Percentiles rank a stretch among this genome's conserved stretches.
phyloP scores from a whole-genome alignment of 2,113 vertebrate species.

The Callipepla squamata region DNA sequence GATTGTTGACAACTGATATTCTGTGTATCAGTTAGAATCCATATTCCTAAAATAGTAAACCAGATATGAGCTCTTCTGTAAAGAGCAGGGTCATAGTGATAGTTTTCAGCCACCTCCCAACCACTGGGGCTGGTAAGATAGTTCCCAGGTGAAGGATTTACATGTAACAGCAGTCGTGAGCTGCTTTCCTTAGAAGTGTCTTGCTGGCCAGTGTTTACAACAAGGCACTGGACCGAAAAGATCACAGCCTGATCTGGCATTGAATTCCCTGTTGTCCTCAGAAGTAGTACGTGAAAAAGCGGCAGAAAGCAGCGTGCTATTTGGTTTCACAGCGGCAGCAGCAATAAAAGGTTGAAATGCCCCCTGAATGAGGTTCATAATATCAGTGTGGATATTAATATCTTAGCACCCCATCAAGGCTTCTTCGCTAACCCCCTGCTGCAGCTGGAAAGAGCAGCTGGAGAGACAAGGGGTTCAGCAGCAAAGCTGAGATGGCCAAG shows the following conservation, averaged over 20 bases:
- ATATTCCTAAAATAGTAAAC: background rate
- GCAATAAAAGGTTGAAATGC: conserved; percentile 38
- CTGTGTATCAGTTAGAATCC: background rate
- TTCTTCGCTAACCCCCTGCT: conserved; percentile 10
- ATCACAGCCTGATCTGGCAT: background rate
- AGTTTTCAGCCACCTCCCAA: background rate
- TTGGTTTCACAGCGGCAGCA: conserved; percentile 39
- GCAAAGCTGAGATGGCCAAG: background rate
- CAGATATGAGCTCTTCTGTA: background rate
- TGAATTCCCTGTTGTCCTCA: background rate
- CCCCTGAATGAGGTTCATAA: conserved; percentile 12
- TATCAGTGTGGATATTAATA: conserved; percentile 4
- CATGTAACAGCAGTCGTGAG: background rate
- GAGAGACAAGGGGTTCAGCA: fast-evolving
- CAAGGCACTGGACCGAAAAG: background rate
- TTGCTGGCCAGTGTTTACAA: background rate
- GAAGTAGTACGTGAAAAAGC: background rate
- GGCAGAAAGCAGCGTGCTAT: background rate
- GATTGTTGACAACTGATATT: background rate
- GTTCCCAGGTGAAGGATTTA: background rate
- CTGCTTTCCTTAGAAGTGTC: background rate
- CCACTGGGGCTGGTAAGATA: background rate
- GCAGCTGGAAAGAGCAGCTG: background rate
- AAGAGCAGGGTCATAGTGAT: background rate
- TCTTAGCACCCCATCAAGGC: background rate